Evolutionary conservation across 2,888 invertebrate genomes (phyloP), one percentile per base, ranked within the genome.

Genomic region (Nephrocerus scutellatus): DNA sequence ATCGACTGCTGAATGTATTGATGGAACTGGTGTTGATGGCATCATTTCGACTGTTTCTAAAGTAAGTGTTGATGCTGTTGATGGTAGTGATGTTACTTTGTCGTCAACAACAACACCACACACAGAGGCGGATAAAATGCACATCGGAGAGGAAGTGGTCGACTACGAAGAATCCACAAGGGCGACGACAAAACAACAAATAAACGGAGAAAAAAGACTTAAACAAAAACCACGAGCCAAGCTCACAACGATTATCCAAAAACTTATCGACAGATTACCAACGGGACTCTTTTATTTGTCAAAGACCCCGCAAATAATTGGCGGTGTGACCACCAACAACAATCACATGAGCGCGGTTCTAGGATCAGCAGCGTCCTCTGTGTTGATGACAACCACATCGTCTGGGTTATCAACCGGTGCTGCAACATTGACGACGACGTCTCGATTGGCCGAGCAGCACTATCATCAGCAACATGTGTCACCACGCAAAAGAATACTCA

Each of bases 401-500:
- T 48, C 60, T 36, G 50, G 62, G 34, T 46, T 54, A 29, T 29
- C 39, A 2, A 15, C 29, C 6, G 15, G 29, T 24, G 10, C 33
- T 39, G 26, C 34, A 29, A 26, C n/a, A n/a, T n/a, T n/a, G 36
- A 34, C 42, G 30, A 44, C 50, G 22, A 37, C 57, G 31, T 58
- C 63, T 35, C 59, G 65, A 54, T 56, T 67, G 55, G 61, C 65
- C 52, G 66, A 66, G 36, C 24, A 48, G 30, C 51, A 53, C 38
- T 60, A 63, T 45, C 64, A 65, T 47, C 66, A 66, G 44, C 68
- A 68, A 43, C 66, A 68, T 54, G 84, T 87, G 19, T 87, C 87
- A 43, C 88, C 88, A 33, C 74, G 88, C 25, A 88, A 88, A 62
- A 76, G 88, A 52, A 82, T 87, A 66, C 71, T 88, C 45, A 76